Base-by-base conservation (phyloP, 1,140 invertebrate species). In the Psilanteris sp. region DNA sequence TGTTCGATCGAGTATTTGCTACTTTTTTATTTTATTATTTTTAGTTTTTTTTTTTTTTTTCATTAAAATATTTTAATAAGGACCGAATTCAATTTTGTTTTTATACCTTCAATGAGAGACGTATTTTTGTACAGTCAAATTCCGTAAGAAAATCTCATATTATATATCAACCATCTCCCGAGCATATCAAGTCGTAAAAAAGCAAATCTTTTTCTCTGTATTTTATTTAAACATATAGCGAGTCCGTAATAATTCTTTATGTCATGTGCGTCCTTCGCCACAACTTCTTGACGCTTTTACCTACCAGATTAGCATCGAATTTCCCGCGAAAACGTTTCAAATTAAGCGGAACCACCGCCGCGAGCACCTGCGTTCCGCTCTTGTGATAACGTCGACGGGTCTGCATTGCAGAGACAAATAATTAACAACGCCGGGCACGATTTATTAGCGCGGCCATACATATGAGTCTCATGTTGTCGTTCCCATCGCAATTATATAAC, bases 241-340 rank as follows among this genome's bases (percentile, higher is more conserved):
- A 31, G 10, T 8, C 0, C 13, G 61, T 74, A 81, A 81, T 81
- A 78, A 82, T 67, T 70, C 71, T 71, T 70, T 50, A 26, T 44
- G 61, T 67, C 59, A 46, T 31, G 29, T n/a, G 44, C 36, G 31
- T 61, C 52, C 36, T 46, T 34, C 55, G 43, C 15, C 26, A 8
- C 59, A 59, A 55, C 46, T 71, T 46, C 67, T 68, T 72, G 61
- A 48, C 46, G 48, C 73, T 77, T 72, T 67, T 62, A 52, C 59
- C 61, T 62, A 72, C 66, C 43, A 73, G 72, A 78, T 80, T 80
- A 78, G 72, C 72, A 74, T 76, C 66, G 72, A 76, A 78, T 73
- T 71, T 78, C 59, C 46, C 50, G 57, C 44, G 70, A 74, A 78
- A 78, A 72, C 57, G 66, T 80, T 80, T 80, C 61, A 78, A 80